Evolutionary conservation across 2,797 vertebrate genomes (phyloP).

Genomic region (Arremon aurantiirostris): DNA sequence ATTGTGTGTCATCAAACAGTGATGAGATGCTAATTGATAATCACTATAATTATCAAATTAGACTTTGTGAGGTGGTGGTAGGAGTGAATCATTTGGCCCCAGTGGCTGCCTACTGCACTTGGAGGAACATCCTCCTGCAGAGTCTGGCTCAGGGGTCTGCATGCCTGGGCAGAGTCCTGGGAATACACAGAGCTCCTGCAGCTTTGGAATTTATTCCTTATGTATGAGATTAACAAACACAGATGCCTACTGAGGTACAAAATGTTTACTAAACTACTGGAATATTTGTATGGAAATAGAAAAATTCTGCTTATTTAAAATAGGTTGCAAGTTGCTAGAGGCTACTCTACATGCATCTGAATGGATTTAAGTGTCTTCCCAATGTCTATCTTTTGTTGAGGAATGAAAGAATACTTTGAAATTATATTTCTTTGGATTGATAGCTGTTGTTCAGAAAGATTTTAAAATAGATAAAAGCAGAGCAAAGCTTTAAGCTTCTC

Average conservation of each 20-base stretch:
- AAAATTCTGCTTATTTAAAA: slow-evolving; percentile 28
- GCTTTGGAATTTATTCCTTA: not conserved
- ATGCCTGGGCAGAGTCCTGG: not conserved
- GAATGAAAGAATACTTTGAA: slow-evolving; percentile 16
- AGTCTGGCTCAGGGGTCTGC: not conserved
- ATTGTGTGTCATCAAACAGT: slow-evolving; percentile 33
- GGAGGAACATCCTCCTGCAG: not conserved
- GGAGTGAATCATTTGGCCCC: not conserved
- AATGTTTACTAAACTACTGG: not conserved
- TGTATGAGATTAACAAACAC: slow-evolving; percentile 16
- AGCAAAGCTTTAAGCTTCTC: slow-evolving; percentile 36
- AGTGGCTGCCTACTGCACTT: not conserved
- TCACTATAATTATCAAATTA: slow-evolving; percentile 45
- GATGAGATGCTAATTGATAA: slow-evolving; percentile 53
- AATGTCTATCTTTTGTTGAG: not conserved
- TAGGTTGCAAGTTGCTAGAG: slow-evolving; percentile 11
- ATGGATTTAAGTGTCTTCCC: slow-evolving; percentile 2
- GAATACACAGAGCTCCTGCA: not conserved
- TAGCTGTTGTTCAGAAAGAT: slow-evolving; percentile 2
- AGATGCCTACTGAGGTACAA: not conserved
- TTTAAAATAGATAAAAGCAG: slow-evolving; percentile 46
- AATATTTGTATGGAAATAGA: slow-evolving; percentile 36
- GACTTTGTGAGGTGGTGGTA: not conserved
- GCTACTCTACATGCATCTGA: not conserved
- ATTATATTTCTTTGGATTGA: not conserved